A percentile compares a stretch with the other conserved stretches of the same genome.
These are phyloP conservation scores for Rhinoraja longicauda DNA, from an alignment of 2,797 vertebrate species.

Conservation along the genomic window DNA sequence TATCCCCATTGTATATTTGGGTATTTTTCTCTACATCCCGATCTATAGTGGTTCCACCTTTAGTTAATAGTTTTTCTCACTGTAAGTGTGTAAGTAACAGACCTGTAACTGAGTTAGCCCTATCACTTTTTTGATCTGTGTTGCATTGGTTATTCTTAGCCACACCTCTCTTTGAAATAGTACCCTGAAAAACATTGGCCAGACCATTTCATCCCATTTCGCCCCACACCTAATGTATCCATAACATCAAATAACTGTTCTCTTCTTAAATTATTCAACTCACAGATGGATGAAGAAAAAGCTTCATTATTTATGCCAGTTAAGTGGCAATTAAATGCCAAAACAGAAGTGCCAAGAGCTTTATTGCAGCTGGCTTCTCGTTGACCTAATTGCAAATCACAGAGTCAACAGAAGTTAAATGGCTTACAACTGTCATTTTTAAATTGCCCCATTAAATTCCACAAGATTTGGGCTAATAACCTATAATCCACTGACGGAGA, in stretches of 20 bases:
- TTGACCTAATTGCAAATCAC: neutral
- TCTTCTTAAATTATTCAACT: neutral
- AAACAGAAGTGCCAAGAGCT: neutral
- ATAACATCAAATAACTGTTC: neutral
- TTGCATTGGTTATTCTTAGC: neutral
- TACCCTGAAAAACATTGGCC: neutral
- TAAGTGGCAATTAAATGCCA: slow-evolving; percentile 16
- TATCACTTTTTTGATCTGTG: neutral
- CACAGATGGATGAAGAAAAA: neutral
- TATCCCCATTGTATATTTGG: neutral
- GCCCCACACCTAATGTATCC: neutral
- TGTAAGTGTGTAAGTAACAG: neutral
- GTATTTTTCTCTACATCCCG: neutral
- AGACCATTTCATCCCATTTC: neutral
- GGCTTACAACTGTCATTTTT: neutral
- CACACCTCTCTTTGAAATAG: neutral
- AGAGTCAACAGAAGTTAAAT: neutral
- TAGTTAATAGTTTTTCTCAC: neutral
- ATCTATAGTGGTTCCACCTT: neutral
- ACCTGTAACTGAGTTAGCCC: neutral
- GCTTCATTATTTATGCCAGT: neutral
- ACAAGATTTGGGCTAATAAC: neutral
- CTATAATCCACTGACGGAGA: neutral
- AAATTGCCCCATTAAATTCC: neutral
- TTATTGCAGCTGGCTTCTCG: neutral